Conservation (phyloP, 2,797 vertebrate genomes). For the Onychomys leucogaster region DNA sequence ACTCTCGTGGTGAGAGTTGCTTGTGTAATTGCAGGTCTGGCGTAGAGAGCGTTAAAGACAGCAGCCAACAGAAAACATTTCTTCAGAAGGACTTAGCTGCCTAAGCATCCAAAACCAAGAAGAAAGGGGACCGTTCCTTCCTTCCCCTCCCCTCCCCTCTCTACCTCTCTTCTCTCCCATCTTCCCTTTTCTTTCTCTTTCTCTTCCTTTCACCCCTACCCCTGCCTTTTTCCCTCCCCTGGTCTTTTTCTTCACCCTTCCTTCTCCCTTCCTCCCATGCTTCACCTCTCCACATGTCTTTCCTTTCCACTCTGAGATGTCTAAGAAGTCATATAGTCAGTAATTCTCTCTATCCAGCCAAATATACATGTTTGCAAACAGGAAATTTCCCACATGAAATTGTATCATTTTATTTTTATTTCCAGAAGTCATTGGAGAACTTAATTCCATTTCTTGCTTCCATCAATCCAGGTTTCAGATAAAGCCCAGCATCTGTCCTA, state of each 20-base stretch:
- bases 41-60: neutral
- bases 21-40: neutral
- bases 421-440: neutral
- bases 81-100: too few relatives aligned
- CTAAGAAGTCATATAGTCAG: neutral
- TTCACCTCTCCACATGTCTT: too few relatives aligned
- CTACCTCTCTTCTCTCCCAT: neutral
- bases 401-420: neutral
- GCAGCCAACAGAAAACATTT: neutral
- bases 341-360: neutral
- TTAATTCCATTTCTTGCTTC: neutral
- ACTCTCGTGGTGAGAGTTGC: neutral
- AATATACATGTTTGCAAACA: neutral
- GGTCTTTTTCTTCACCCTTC: neutral
- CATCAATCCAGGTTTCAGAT: neutral
- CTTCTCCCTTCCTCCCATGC: too few relatives aligned
- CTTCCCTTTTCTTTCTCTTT: too few relatives aligned
- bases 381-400: neutral
- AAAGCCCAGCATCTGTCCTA: neutral
- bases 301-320: neutral
- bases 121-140: too few relatives aligned
- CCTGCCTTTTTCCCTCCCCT: neutral
- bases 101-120: neutral
- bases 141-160: neutral
- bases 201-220: rapidly evolving